These are phyloP conservation scores for Lasioglossum marginatum DNA, from an alignment of 2,888 invertebrate species.

Conservation along the genomic window DNA sequence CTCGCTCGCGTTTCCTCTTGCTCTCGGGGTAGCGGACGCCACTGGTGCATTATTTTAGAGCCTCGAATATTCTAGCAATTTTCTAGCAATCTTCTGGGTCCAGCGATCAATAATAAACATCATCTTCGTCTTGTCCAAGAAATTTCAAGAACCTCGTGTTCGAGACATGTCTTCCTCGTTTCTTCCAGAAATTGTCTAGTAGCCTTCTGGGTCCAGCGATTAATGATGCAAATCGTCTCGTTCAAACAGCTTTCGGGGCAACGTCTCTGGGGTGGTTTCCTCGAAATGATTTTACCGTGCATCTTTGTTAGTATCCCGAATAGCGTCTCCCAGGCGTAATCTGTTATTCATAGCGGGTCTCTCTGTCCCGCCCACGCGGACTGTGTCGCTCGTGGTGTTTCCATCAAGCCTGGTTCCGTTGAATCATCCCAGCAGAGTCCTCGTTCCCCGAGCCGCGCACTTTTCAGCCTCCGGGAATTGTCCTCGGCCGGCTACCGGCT, in stretches of 20 bases:
- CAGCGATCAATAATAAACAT: background rate
- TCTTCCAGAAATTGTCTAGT: background rate
- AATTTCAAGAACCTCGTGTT: background rate
- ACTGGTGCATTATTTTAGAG: background rate
- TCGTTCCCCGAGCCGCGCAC: background rate
- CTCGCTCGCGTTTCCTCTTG: background rate
- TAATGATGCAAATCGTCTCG: background rate
- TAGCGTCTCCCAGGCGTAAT: slow-evolving; percentile 31
- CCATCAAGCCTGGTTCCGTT: background rate
- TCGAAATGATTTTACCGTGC: background rate
- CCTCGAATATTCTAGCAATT: background rate
- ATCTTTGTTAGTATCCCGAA: slow-evolving; percentile 30
- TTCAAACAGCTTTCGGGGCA: background rate
- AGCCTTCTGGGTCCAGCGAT: background rate
- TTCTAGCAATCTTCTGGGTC: background rate
- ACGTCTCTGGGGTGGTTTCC: background rate
- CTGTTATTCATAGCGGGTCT: slow-evolving; percentile 48
- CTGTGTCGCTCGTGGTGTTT: slow-evolving; percentile 9
- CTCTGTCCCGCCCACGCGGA: slow-evolving; percentile 4
- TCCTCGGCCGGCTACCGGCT: slow-evolving; percentile 11
- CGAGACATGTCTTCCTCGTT: background rate
- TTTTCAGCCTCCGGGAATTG: slow-evolving; percentile 20
- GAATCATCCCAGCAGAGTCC: slow-evolving; percentile 32
- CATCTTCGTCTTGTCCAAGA: too few relatives aligned
- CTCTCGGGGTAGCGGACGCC: slow-evolving; percentile 8